These are phyloP conservation scores for Drosophila aldrichi DNA, from an alignment of 2,888 invertebrate genomes.

Conservation along the genomic window DNA sequence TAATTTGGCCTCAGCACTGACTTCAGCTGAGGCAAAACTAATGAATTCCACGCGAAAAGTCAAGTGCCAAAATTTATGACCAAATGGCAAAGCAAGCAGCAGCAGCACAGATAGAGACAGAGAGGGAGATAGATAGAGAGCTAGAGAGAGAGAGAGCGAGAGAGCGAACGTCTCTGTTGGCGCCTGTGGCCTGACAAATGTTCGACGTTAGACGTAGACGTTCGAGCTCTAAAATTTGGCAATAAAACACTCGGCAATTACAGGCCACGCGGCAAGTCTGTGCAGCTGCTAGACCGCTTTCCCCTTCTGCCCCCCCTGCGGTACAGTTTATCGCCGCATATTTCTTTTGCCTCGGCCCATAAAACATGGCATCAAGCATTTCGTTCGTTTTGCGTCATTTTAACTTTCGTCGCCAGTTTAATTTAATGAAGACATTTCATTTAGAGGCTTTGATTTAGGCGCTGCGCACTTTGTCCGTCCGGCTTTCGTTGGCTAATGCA, in stretches of 20 bases:
- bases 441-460: constrained; percentile 61
- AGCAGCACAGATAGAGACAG: neutral
- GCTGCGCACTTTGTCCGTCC: neutral
- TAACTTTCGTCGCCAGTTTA: constrained; percentile 65
- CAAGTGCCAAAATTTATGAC: constrained; percentile 74
- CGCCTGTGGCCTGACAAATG: constrained; percentile 69
- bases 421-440: constrained; percentile 76
- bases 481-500: neutral
- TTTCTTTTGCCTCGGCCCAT: constrained; percentile 62
- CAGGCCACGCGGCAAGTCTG: constrained; percentile 46
- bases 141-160: neutral
- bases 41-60: constrained; percentile 79
- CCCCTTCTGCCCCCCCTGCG: neutral
- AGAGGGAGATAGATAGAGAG: neutral
- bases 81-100: constrained; percentile 25
- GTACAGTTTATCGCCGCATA: constrained; percentile 54
- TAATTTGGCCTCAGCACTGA: constrained; percentile 67
- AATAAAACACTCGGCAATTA: constrained; percentile 79
- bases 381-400: constrained; percentile 64
- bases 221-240: constrained; percentile 76
- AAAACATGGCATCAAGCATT: constrained; percentile 59
- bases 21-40: constrained; percentile 62
- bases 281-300: neutral
- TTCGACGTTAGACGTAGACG: constrained; percentile 75
- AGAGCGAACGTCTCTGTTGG: constrained; percentile 33